Evolutionary conservation across 1,140 invertebrate genomes (phyloP).

Genomic region (Choristoneura fumiferana): DNA sequence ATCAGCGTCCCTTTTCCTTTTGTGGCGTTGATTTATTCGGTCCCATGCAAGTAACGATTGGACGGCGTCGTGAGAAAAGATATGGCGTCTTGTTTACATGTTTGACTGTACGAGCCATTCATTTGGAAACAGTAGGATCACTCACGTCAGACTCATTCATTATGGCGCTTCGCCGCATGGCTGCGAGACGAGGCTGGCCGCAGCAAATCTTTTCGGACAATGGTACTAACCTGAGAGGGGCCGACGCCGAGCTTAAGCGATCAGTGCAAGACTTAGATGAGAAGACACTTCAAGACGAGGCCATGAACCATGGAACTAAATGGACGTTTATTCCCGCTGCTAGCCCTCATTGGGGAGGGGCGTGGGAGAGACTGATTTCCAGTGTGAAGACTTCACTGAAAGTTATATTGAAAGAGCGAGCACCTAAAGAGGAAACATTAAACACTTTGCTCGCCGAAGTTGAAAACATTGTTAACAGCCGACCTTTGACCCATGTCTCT

Average conservation of each 20-base stretch:
- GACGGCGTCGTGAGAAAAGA: constrained; percentile 36
- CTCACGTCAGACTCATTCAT: constrained; percentile 36
- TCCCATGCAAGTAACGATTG: constrained; percentile 30
- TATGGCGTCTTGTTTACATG: constrained; percentile 49
- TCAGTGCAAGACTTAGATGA: constrained; percentile 25
- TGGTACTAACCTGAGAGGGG: too few species aligned
- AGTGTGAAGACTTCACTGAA: constrained; percentile 29
- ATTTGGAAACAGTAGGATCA: constrained; percentile 34
- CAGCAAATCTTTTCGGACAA: constrained; percentile 40
- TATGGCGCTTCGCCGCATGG: constrained; percentile 41
- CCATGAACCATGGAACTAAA: constrained; percentile 22
- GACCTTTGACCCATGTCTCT: constrained; percentile 33
- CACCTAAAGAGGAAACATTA: constrained; percentile 29
- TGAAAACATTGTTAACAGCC: constrained; percentile 34
- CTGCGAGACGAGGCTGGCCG: constrained; percentile 29
- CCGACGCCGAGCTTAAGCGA: constrained; percentile 33
- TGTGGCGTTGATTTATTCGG: constrained; percentile 38
- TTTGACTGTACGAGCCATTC: constrained; percentile 30
- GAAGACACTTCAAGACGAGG: constrained; percentile 18
- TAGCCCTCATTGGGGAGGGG: too few species aligned
- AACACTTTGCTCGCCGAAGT: constrained; percentile 31
- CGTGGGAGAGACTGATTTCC: constrained; percentile 35
- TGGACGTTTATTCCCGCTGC: constrained; percentile 61
- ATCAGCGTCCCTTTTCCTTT: constrained; percentile 26
- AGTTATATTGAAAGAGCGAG: constrained; percentile 26